Conservation (phyloP, 2,113 vertebrate genomes). For the Camelus bactrianus region DNA sequence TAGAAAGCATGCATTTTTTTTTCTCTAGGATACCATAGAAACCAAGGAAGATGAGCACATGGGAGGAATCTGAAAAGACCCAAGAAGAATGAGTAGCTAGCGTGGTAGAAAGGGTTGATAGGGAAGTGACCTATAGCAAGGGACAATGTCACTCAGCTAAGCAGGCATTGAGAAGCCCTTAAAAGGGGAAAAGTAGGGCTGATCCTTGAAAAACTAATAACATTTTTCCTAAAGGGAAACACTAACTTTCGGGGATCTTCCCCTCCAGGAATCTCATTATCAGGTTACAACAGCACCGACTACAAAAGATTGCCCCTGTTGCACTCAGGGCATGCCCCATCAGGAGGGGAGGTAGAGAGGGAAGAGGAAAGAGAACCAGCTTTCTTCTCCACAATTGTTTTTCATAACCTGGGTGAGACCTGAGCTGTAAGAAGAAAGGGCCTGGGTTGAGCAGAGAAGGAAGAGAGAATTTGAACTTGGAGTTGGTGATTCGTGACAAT, state of each 20-base stretch:
- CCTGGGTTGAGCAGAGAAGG: rapidly evolving
- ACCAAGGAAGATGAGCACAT: neutral
- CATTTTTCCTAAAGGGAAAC: neutral
- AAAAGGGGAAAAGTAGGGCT: neutral
- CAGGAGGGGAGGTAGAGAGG: neutral
- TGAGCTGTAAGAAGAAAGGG: neutral
- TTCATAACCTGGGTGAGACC: rapidly evolving
- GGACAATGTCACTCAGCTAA: neutral
- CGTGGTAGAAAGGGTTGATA: neutral
- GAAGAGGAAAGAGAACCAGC: neutral
- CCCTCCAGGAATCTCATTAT: neutral
- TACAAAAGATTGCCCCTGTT: neutral
- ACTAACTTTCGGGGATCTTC: neutral
- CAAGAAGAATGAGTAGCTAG: neutral
- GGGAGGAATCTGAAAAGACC: neutral
- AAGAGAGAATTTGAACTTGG: neutral
- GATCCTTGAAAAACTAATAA: neutral
- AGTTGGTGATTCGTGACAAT: neutral
- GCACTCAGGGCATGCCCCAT: neutral
- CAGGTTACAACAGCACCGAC: neutral
- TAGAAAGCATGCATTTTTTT: neutral
- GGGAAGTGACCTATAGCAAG: neutral
- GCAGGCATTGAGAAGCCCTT: neutral
- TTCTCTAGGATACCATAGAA: neutral
- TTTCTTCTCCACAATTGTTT: neutral